Base-by-base conservation (phyloP, 2,797 vertebrate species). In the Danio aesculapii region DNA sequence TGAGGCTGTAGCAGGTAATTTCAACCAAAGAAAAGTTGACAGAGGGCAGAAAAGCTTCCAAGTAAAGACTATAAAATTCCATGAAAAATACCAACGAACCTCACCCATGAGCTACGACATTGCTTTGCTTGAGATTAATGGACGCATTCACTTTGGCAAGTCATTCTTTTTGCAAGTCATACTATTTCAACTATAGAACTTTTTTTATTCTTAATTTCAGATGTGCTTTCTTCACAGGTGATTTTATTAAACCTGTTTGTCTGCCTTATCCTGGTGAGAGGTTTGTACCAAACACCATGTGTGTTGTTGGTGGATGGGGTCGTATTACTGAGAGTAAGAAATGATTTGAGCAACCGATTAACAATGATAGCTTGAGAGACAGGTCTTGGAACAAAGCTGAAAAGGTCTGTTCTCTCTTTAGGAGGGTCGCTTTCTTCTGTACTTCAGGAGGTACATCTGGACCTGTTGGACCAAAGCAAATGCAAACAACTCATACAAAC, bases 221-320 rank as follows among this genome's bases (percentile, higher is more conserved):
- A 57, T 19, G 2, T 70, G 16, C 52, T 57, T 72, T 77, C 1
- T 58, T 39, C 17, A 79, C 84, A 98, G 96, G 91, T 86, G 68
- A 83, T 6, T 86, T 58, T 19, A 93, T 96, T 73, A 91, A 93
- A 64, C 95, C 96, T 6, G 87, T 95, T 6, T 96, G 96, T 87
- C 93, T 98, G 77, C 96, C 97, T 67, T 83, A 94, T 47, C 91
- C 91, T n/a, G 88, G 87, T 76, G 95, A 96, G 80, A 89, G 1
- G 7, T 93, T 95, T 84, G 84, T 86, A 57, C 88, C 94, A 47
- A 92, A 91, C 81, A 90, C 89, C 81, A 77, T 88, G 9, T 98
- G 97, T 82, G 88, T 93, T 84, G 91, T 94, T 17, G 93, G 90
- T 82, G 97, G 97, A 53, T 98, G 97, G 96, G 96, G 96, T 5